Base-by-base conservation (phyloP, 2,888 invertebrate genomes). In the Tachystola acroxantha region DNA sequence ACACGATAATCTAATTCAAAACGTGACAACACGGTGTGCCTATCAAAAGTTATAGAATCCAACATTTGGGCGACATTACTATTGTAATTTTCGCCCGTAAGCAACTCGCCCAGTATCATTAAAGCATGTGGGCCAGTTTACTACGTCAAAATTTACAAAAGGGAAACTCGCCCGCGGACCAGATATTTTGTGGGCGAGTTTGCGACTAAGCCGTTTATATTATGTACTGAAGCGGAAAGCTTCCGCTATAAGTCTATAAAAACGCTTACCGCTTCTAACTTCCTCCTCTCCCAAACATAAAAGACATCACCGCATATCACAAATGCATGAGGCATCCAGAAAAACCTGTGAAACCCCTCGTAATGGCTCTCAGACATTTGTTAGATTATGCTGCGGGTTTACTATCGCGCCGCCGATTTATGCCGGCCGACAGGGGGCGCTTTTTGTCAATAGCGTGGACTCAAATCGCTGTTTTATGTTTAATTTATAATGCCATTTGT, bases 341-440 rank as follows among this genome's bases (percentile, higher is more conserved):
- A 80, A 80, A 80, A 79, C 70, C 72, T 70, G 79, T 77, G 80
- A 80, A 79, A n/a, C 53, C 44, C 37, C 50, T 47, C 68, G 78
- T 80, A 79, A 80, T 79, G 72, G 75, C 61, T 57, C 51, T 57
- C 55, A 63, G 70, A 80, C 80, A 80, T 79, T 78, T 80, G 80
- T 79, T 69, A 62, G 60, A 75, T 80, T 79, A 79, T 78, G 74
- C 77, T 56, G 57, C 44, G 28, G 64, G n/a, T n/a, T n/a, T n/a
- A n/a, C n/a, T 56, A 67, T 66, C 26, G 26, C 34, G 22, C 26
- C 19, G 34, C 43, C 57, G 61, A 63, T 64, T 62, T 64, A 64
- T 64, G 49, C 56, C 36, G 39, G 7, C 46, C 49, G 13, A 28
- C 24, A 24, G 24, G 24, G n/a, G 33, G 35, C 32, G n/a, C 9